A percentile compares a stretch with the other conserved stretches of the same genome.
Evolutionary conservation across 2,888 invertebrate genomes (phyloP).

Genomic region (Euclidia mi): DNA sequence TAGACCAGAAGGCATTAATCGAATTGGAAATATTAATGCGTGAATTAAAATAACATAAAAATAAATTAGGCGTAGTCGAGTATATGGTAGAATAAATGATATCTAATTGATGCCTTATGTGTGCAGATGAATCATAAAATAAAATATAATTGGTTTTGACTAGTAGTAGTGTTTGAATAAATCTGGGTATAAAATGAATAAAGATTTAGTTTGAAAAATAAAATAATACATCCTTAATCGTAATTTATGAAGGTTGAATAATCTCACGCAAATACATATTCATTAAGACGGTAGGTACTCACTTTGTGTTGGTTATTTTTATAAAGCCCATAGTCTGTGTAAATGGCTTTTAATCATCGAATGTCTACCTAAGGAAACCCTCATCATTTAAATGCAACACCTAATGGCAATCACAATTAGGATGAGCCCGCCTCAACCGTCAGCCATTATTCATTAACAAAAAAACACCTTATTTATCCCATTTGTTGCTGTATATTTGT

Average conservation of each 20-base stretch:
- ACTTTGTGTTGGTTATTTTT: neutral
- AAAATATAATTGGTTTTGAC: neutral
- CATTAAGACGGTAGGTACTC: neutral
- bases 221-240: neutral
- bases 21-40: conserved; percentile 43
- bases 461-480: conserved; percentile 74
- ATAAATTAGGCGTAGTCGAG: conserved; percentile 5
- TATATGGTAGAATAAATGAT: conserved; percentile 6
- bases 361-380: conserved; percentile 37
- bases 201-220: neutral
- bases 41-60: conserved; percentile 37
- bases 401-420: conserved; percentile 70
- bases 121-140: conserved; percentile 2
- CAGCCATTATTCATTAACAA: conserved; percentile 71
- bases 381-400: conserved; percentile 53
- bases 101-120: neutral
- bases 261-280: conserved; percentile 7
- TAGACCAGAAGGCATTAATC: conserved; percentile 42
- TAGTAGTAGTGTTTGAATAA: neutral
- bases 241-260: conserved; percentile 1
- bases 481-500: conserved; percentile 80
- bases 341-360: conserved; percentile 28
- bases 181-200: neutral
- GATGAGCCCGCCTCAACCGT: conserved; percentile 61
- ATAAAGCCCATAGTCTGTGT: conserved; percentile 11